phyloP scores from a whole-genome alignment of 2,113 vertebrate species.

The Oncorhynchus kisutch region DNA sequence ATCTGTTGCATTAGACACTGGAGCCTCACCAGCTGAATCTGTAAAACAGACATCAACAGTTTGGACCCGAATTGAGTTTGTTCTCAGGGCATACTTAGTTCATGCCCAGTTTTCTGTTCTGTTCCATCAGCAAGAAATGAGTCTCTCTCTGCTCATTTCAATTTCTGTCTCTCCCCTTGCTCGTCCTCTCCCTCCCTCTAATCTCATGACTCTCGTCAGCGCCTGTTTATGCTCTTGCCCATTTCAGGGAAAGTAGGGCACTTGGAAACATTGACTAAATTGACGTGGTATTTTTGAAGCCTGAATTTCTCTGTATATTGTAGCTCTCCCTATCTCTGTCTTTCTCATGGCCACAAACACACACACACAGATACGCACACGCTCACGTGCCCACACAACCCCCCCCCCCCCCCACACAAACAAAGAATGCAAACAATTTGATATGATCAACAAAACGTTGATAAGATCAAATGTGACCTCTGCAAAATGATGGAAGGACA shows the following conservation, averaged over 20 bases:
- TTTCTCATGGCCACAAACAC: constrained; percentile 26
- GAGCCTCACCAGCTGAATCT: constrained; percentile 22
- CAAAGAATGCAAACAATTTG: not conserved
- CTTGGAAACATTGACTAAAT: constrained; percentile 73
- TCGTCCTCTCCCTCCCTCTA: constrained; percentile 20
- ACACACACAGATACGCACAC: constrained; percentile 9
- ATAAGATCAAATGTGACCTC: not conserved
- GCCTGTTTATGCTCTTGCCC: constrained; percentile 47
- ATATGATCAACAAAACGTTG: not conserved
- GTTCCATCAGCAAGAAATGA: constrained; percentile 14
- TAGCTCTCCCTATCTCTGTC: constrained; percentile 39
- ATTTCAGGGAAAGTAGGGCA: constrained; percentile 66
- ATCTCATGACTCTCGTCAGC: constrained; percentile 64
- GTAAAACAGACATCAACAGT: constrained; percentile 35
- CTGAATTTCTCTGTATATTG: constrained; percentile 41
- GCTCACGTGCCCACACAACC: too few species aligned
- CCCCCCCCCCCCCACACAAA: not conserved
- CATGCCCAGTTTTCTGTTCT: constrained; percentile 7
- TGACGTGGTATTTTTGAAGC: constrained; percentile 68
- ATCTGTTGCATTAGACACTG: not conserved
- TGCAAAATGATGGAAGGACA: not conserved
- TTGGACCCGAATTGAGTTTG: constrained; percentile 10
- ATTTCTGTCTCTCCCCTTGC: not conserved
- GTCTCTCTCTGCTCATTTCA: not conserved
- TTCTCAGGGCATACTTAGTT: constrained; percentile 10